Conservation (phyloP, 2,113 vertebrate species). For the Myotis davidii region DNA sequence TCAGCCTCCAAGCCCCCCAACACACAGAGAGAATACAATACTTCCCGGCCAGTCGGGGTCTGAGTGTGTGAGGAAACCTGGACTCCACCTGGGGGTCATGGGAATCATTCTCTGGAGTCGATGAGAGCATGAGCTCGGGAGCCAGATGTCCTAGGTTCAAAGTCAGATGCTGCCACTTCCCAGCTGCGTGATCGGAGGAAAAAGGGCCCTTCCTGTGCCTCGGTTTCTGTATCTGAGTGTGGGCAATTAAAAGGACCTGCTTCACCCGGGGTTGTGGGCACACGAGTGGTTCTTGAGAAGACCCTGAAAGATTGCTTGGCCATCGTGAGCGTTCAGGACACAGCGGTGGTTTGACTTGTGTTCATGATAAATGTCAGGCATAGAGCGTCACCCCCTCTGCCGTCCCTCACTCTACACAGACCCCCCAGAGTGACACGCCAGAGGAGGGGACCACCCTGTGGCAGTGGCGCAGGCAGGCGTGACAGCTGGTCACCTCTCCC, state of each 20-base stretch:
- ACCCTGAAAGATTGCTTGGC: background rate
- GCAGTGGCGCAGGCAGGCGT: slow-evolving; percentile 13
- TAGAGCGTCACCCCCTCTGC: background rate
- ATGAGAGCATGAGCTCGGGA: background rate
- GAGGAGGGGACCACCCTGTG: too few relatives aligned
- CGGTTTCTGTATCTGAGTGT: background rate
- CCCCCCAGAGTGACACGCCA: background rate
- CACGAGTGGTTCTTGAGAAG: background rate
- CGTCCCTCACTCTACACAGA: background rate
- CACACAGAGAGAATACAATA: background rate
- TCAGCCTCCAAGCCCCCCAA: background rate
- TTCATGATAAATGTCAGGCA: background rate
- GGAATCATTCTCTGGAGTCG: background rate
- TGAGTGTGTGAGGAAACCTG: background rate
- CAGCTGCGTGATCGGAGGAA: background rate
- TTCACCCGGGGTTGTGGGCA: background rate
- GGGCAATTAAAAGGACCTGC: background rate
- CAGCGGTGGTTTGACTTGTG: background rate
- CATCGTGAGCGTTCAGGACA: background rate
- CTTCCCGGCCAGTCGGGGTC: background rate
- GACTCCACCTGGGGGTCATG: background rate
- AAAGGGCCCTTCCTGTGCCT: background rate
- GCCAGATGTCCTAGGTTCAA: background rate
- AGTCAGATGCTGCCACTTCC: background rate
- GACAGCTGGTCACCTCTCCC: slow-evolving; percentile 48